phyloP scores from a whole-genome alignment of 2,888 invertebrate genomes.

The Ichneumon xanthorius region DNA sequence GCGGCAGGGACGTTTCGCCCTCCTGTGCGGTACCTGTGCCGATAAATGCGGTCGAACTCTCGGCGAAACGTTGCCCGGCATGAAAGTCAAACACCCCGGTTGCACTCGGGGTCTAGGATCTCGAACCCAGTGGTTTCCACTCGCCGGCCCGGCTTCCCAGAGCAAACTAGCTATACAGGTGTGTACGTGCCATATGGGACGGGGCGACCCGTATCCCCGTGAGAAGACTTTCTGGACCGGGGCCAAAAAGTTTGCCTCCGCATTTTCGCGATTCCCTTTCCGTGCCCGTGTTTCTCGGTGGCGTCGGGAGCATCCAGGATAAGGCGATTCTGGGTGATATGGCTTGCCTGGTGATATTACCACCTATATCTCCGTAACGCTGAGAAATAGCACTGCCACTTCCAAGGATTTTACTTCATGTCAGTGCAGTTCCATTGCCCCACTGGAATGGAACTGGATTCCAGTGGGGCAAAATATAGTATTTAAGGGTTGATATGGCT shows the following conservation, averaged over 20 bases:
- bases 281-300: slow-evolving; percentile 12
- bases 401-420: no score
- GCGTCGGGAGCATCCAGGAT: neutral
- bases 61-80: neutral
- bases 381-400: no score
- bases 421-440: no score
- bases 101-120: neutral
- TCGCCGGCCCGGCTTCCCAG: neutral
- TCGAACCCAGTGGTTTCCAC: neutral
- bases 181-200: slow-evolving; percentile 2
- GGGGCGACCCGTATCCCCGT: slow-evolving; percentile 30
- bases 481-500: no score
- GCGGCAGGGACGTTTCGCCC: slow-evolving; percentile 49
- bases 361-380: no score
- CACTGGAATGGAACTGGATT: no score
- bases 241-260: slow-evolving; percentile 58
- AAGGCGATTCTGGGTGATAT: neutral
- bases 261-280: slow-evolving; percentile 28
- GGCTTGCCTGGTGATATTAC: no score
- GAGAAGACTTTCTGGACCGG: slow-evolving; percentile 42
- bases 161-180: neutral
- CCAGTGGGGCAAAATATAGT: no score
- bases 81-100: slow-evolving; percentile 9
- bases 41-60: slow-evolving; percentile 6
- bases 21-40: slow-evolving; percentile 7